These are phyloP conservation scores for Halictus rubicundus DNA, from an alignment of 1,140 invertebrate genomes.

Conservation along the genomic window DNA sequence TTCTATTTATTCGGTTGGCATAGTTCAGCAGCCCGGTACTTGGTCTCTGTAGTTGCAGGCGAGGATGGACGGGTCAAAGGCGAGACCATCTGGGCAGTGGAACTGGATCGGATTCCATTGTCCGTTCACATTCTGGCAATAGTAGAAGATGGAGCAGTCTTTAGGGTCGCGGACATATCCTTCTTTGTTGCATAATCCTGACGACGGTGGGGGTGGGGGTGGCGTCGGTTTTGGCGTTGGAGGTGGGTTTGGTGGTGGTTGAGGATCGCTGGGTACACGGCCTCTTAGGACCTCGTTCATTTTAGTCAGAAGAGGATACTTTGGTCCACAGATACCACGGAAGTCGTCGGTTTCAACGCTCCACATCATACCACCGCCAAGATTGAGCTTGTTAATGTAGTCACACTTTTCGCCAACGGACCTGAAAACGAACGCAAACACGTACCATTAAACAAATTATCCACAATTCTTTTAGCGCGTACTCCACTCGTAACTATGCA, in stretches of 20 bases:
- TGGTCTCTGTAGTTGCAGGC: conserved; percentile 45
- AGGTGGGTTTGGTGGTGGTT: conserved; percentile 34
- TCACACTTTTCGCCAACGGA: conserved; percentile 82
- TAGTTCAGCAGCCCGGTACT: conserved; percentile 10
- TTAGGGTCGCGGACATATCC: conserved; percentile 64
- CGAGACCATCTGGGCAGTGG: conserved; percentile 34
- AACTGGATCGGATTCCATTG: background rate
- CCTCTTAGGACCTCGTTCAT: conserved; percentile 79
- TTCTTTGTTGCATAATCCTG: conserved; percentile 58
- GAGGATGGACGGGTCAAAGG: conserved; percentile 37
- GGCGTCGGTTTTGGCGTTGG: background rate
- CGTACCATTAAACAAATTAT: background rate
- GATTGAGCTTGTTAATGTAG: conserved; percentile 79
- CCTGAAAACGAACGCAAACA: conserved; percentile 44
- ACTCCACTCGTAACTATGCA: too few relatives aligned
- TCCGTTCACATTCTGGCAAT: conserved; percentile 35
- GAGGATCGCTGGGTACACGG: too few relatives aligned
- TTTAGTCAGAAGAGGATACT: conserved; percentile 82
- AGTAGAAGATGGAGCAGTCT: conserved; percentile 63
- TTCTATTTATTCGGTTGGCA: too few relatives aligned
- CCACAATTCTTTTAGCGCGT: too few relatives aligned
- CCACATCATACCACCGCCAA: conserved; percentile 88
- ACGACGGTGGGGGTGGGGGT: background rate
- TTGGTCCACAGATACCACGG: conserved; percentile 82
- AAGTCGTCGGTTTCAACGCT: conserved; percentile 89